Evolutionary conservation across 2,888 invertebrate species (phyloP).

Genomic region (Drosophila austrosaltans): DNA sequence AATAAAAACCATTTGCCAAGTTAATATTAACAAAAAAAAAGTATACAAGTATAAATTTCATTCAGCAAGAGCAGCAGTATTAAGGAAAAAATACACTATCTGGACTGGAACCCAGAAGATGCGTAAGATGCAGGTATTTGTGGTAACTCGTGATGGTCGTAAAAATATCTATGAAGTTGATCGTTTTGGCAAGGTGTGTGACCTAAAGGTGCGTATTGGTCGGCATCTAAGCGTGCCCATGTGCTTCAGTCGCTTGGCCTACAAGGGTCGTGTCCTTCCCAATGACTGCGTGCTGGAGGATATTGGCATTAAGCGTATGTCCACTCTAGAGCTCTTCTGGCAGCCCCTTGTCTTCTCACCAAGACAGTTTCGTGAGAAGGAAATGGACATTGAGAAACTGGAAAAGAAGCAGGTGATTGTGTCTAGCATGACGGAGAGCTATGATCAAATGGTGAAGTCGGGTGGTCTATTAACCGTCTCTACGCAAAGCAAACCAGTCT

Average conservation of each 20-base stretch:
- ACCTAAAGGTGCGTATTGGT: conserved; percentile 54
- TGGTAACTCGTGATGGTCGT: conserved; percentile 60
- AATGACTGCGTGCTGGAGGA: conserved; percentile 55
- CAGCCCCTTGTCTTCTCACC: conserved; percentile 59
- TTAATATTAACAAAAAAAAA: neutral
- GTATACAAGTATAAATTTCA: neutral
- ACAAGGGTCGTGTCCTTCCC: conserved; percentile 53
- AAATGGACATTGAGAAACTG: conserved; percentile 49
- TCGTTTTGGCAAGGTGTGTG: conserved; percentile 54
- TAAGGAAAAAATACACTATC: neutral
- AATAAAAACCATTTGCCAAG: neutral
- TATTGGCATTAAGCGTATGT: conserved; percentile 52
- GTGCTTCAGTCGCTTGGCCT: conserved; percentile 59
- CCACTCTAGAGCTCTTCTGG: conserved; percentile 58
- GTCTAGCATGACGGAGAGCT: conserved; percentile 39
- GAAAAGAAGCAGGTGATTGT: conserved; percentile 42
- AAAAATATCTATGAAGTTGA: conserved; percentile 55
- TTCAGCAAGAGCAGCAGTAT: neutral
- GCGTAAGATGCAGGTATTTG: conserved; percentile 54
- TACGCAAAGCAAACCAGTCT: neutral
- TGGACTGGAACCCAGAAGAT: conserved; percentile 19
- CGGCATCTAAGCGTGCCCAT: conserved; percentile 59
- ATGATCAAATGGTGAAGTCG: conserved; percentile 33
- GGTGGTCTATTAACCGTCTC: neutral
- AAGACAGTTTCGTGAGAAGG: conserved; percentile 55